A percentile compares a stretch with the other conserved stretches of the same genome.
Evolutionary conservation across 2,888 invertebrate species (phyloP).

Genomic region (Drosophila recens): DNA sequence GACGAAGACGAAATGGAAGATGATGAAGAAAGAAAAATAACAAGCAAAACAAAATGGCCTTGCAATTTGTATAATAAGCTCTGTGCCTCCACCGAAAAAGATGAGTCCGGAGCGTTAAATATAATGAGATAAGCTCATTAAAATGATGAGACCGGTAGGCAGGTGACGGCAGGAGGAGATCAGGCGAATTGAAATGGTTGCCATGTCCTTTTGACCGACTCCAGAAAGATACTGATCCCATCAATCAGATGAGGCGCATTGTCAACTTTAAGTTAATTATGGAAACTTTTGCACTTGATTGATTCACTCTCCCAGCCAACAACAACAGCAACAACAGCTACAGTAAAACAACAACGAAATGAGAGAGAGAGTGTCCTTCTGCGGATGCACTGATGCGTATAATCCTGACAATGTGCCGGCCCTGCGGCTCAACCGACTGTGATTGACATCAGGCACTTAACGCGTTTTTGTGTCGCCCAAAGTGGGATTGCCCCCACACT

Average conservation of each 20-base stretch:
- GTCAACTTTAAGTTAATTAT: conserved; percentile 78
- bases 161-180: conserved; percentile 21
- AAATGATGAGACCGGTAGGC: conserved; percentile 65
- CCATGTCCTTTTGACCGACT: conserved; percentile 14
- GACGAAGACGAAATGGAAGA: conserved; percentile 17
- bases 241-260: conserved; percentile 67
- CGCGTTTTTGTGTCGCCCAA: conserved; percentile 58
- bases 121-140: conserved; percentile 79
- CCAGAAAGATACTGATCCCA: conserved; percentile 45
- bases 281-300: conserved; percentile 68
- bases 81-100: conserved; percentile 14
- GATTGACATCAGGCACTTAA: conserved; percentile 75
- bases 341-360: not conserved
- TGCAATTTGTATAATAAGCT: conserved; percentile 66
- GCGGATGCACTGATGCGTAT: conserved; percentile 59
- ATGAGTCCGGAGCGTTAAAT: conserved; percentile 50
- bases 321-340: conserved; percentile 18
- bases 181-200: conserved; percentile 13
- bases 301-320: conserved; percentile 45
- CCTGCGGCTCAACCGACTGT: conserved; percentile 39
- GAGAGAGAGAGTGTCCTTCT: not conserved
- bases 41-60: conserved; percentile 42
- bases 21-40: conserved; percentile 9
- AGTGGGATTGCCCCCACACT: conserved; percentile 29
- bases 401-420: conserved; percentile 55